Percentiles rank a stretch among this genome's conserved stretches.
Evolutionary conservation across 1,140 invertebrate genomes (phyloP).

Genomic region (Pachypeltis micranthus): DNA sequence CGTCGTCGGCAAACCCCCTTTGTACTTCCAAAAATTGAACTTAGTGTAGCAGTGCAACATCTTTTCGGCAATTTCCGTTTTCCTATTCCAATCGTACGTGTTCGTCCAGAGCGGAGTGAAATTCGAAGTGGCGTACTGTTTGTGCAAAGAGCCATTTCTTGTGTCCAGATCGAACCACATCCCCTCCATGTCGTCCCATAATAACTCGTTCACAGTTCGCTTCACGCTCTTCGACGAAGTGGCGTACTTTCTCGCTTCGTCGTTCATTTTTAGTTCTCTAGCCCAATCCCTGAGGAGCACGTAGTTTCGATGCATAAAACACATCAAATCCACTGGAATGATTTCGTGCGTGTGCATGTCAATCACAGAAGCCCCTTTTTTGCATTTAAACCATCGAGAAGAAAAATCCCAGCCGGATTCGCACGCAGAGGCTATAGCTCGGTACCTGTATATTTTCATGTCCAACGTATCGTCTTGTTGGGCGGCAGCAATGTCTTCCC

Average conservation of each 20-base stretch:
- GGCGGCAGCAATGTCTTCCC: conserved; percentile 7
- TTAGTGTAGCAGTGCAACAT: conserved; percentile 18
- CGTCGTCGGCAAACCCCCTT: conserved; percentile 65
- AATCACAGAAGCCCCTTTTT: conserved; percentile 36
- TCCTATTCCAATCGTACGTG: conserved; percentile 32
- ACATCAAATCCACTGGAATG: conserved; percentile 74
- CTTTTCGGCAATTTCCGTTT: neutral
- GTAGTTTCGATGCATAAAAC: conserved; percentile 57
- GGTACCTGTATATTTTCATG: conserved; percentile 32
- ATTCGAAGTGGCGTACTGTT: conserved; percentile 61
- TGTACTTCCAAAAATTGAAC: conserved; percentile 9
- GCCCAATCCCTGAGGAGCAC: conserved; percentile 42
- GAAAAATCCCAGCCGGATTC: conserved; percentile 54
- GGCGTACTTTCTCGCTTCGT: conserved; percentile 38
- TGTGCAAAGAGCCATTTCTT: conserved; percentile 27
- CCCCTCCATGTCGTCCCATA: conserved; percentile 57
- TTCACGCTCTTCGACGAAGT: conserved; percentile 35
- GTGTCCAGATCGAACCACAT: conserved; percentile 65
- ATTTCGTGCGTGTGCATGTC: conserved; percentile 51
- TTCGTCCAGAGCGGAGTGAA: conserved; percentile 58
- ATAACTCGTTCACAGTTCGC: conserved; percentile 34
- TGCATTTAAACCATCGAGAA: conserved; percentile 42
- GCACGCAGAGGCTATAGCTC: conserved; percentile 42
- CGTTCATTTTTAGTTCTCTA: conserved; percentile 37
- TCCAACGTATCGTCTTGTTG: neutral